These are phyloP conservation scores for Nothobranchius furzeri DNA, from an alignment of 2,113 vertebrate genomes.

Conservation along the genomic window DNA sequence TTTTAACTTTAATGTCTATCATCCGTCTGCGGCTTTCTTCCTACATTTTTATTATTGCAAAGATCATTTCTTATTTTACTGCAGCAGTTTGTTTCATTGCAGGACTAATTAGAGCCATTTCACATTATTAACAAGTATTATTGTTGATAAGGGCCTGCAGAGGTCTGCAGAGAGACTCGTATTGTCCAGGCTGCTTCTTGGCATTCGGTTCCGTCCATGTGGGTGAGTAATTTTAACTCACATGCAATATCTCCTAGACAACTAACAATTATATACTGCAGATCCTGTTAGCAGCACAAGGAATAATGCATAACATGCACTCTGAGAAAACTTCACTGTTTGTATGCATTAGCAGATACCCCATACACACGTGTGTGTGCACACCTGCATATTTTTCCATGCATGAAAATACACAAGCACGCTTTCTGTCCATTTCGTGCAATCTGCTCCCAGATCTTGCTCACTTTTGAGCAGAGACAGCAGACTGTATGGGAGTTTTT, in stretches of 20 bases:
- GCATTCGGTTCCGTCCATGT: constrained; percentile 66
- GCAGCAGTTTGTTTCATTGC: constrained; percentile 66
- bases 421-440: constrained; percentile 19
- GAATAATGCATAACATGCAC: constrained; percentile 45
- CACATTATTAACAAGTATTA: constrained; percentile 73
- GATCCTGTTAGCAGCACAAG: constrained; percentile 51
- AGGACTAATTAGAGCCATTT: constrained; percentile 75
- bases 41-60: constrained; percentile 52
- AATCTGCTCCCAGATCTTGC: constrained; percentile 44
- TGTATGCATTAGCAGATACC: constrained; percentile 39
- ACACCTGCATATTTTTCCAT: constrained; percentile 36
- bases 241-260: constrained; percentile 72
- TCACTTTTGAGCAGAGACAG: constrained; percentile 43
- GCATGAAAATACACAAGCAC: constrained; percentile 25
- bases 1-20: constrained; percentile 43
- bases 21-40: constrained; percentile 45
- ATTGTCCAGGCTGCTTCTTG: constrained; percentile 76
- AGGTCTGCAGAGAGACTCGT: constrained; percentile 69
- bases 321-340: constrained; percentile 25
- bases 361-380: constrained; percentile 14
- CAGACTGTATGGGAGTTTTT: constrained; percentile 65
- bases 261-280: constrained; percentile 66
- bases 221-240: constrained; percentile 69
- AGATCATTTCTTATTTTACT: constrained; percentile 57
- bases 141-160: constrained; percentile 70